phyloP scores from a whole-genome alignment of 2,888 invertebrate species.

The Peribatodes rhomboidaria region DNA sequence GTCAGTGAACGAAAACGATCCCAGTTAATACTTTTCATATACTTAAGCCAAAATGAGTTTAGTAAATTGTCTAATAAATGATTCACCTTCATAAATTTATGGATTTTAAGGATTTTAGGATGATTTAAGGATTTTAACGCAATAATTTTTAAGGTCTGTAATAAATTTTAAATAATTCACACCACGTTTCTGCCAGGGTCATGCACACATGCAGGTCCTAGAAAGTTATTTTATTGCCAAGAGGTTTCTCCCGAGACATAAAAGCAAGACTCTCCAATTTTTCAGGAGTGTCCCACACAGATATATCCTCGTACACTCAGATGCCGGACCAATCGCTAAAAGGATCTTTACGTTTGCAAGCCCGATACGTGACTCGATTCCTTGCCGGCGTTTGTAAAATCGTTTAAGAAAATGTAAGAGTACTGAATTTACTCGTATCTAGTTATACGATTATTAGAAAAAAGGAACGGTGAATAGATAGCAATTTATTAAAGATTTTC shows the following conservation, averaged over 20 bases:
- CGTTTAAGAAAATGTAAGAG: conserved; percentile 55
- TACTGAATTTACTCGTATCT: conserved; percentile 29
- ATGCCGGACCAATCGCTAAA: conserved; percentile 75
- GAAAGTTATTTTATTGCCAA: conserved; percentile 11
- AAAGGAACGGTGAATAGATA: background rate
- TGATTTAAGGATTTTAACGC: too few species aligned
- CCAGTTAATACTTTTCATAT: too few species aligned
- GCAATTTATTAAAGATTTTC: background rate
- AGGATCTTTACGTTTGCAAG: conserved; percentile 67
- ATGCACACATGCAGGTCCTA: background rate
- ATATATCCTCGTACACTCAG: conserved; percentile 54
- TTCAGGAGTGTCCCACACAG: conserved; percentile 42
- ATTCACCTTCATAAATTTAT: too few species aligned
- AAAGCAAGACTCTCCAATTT: conserved; percentile 49
- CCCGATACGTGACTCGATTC: conserved; percentile 72
- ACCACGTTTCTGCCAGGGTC: background rate
- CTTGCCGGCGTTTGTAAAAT: conserved; percentile 56
- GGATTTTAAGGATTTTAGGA: too few species aligned
- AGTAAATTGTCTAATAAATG: too few species aligned
- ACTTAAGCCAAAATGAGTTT: too few species aligned
- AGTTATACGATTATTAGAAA: background rate
- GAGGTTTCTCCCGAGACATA: conserved; percentile 17
- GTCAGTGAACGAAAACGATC: too few species aligned
- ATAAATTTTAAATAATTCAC: background rate
- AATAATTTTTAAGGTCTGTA: too few species aligned